Evolutionary conservation across 2,797 vertebrate species (phyloP), one percentile per base, ranked within the genome.

Genomic region (Galaxias olidus): DNA sequence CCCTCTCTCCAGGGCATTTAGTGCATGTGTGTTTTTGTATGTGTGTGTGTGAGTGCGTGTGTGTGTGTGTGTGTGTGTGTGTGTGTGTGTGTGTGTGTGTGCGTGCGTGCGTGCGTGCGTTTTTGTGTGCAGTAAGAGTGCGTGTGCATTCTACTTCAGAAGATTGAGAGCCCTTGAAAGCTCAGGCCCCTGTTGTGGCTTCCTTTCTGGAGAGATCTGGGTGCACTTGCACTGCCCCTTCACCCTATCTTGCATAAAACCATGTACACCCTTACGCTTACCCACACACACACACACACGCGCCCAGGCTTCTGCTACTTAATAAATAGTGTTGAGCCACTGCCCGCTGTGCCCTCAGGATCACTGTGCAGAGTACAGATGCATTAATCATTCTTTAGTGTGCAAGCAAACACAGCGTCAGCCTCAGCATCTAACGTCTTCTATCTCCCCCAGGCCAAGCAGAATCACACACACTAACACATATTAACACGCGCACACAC

Each of bases 351-450:
- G 83, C 73, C 82, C 86, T 51, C 30, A 57, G 76, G 84, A 84
- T 89, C 82, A 86, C 73, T 59, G 75, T 84, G 71, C 60, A 73
- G 76, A 78, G 73, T 78, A 80, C 76, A 79, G 74, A 73, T 69
- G 74, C 87, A 90, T 89, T 88, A 88, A 88, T 90, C 88, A 89
- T 84, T 77, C 66, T 65, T 71, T 54, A 57, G 77, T 80, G 78
- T 79, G 76, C 77, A 70, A 79, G 72, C 77, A 76, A 81, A 77
- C 68, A 69, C 63, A 69, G 62, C 69, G 72, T 59, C 57, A 71
- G 49, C 56, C 72, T 73, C 66, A 77, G 68, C 64, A 66, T 48
- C 45, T 45, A 45, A 66, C 20, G 10, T 70, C 40, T 15, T 56
- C 19, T 30, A 52, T 70, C 43, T 49, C 54, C 54, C 46, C 40